Evolutionary conservation across 2,797 vertebrate genomes (phyloP).

Genomic region (Dendrocincla tyrannina): DNA sequence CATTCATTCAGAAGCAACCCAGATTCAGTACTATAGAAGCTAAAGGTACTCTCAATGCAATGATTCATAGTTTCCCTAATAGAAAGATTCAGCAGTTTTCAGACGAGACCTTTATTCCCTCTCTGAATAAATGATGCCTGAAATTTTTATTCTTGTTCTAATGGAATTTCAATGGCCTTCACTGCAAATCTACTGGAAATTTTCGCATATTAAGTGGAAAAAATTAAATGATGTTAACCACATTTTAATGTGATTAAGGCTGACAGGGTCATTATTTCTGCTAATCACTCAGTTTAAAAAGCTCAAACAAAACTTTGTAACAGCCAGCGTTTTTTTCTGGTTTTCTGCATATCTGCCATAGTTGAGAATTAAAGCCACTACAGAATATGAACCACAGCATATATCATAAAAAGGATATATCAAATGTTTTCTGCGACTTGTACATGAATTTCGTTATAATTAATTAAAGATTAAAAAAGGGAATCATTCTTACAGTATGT

Average conservation of each 20-base stretch:
- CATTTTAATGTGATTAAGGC: conserved; percentile 99
- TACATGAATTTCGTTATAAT: conserved; percentile 55
- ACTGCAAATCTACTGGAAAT: conserved; percentile 99
- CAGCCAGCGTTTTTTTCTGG: conserved; percentile 78
- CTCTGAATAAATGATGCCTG: conserved; percentile 99
- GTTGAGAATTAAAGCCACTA: conserved; percentile 58
- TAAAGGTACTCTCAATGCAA: conserved; percentile 78
- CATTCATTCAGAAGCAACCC: conserved; percentile 57
- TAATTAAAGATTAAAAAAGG: conserved; percentile 53
- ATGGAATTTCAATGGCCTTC: conserved; percentile 99
- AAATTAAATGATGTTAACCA: conserved; percentile 99
- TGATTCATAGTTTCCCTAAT: conserved; percentile 91
- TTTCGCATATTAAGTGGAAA: conserved; percentile 99
- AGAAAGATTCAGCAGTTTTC: conserved; percentile 99
- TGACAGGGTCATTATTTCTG: conserved; percentile 99
- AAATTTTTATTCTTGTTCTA: conserved; percentile 99
- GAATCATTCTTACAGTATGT: background rate
- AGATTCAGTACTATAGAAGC: conserved; percentile 56
- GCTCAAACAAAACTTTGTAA: conserved; percentile 90
- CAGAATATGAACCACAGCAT: background rate
- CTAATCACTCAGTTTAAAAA: conserved; percentile 99
- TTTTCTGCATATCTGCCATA: conserved; percentile 63
- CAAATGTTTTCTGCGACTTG: conserved; percentile 45
- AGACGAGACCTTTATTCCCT: conserved; percentile 89
- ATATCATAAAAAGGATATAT: conserved; percentile 36